Percentiles rank a stretch among this genome's conserved stretches.
Evolutionary conservation across 23 tunicate genomes (phyloP).

Genomic region (Styela clava): DNA sequence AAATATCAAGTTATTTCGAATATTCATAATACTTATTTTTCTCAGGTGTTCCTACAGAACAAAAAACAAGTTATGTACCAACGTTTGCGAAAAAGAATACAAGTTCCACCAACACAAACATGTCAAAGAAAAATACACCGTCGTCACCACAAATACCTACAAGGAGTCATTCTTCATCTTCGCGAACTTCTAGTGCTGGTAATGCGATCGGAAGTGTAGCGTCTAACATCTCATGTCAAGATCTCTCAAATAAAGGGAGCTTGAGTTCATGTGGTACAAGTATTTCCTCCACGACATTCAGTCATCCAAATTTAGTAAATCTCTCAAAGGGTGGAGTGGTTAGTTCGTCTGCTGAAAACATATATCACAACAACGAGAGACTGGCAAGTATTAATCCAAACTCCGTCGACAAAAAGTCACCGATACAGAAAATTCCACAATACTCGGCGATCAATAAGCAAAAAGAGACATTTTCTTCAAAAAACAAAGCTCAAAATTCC

Average conservation of each 20-base stretch:
- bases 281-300: background rate
- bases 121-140: background rate
- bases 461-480: background rate
- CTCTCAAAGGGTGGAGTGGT: background rate
- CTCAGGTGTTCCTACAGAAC: too few relatives aligned
- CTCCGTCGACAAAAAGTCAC: background rate
- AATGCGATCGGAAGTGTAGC: background rate
- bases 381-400: background rate
- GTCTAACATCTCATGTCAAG: background rate
- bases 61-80: too few relatives aligned
- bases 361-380: background rate
- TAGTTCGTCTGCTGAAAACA: background rate
- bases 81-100: too few relatives aligned
- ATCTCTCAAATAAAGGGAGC: background rate
- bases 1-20: too few relatives aligned
- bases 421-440: background rate
- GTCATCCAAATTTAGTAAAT: background rate
- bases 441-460: background rate
- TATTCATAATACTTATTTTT: too few relatives aligned
- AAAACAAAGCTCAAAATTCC: background rate
- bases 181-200: background rate
- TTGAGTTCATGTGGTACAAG: background rate
- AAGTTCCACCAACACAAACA: background rate
- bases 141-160: background rate
- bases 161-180: background rate